phyloP scores from a whole-genome alignment of 2,888 invertebrate species.

The Euclidia mi region DNA sequence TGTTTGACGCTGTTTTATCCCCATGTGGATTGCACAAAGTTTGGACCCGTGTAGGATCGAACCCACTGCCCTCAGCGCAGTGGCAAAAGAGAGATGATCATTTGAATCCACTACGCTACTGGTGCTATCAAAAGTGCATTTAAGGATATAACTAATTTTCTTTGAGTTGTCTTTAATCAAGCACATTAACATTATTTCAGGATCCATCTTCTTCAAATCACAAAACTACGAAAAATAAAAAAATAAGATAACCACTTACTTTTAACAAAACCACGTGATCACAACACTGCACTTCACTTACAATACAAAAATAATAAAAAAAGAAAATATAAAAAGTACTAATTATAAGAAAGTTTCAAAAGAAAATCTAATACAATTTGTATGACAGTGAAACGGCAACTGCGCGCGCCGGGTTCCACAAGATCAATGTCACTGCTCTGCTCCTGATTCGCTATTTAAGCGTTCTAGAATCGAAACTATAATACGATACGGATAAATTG shows the following conservation, averaged over 20 bases:
- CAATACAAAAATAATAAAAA: conserved; percentile 5
- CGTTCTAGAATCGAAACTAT: conserved; percentile 79
- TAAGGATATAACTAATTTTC: too few relatives aligned
- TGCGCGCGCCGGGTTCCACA: conserved; percentile 68
- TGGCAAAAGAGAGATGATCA: too few relatives aligned
- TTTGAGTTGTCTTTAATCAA: too few relatives aligned
- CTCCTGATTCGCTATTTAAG: conserved; percentile 86
- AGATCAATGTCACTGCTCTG: conserved; percentile 81
- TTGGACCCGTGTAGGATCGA: too few relatives aligned
- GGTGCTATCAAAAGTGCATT: too few relatives aligned
- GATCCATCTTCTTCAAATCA: too few relatives aligned
- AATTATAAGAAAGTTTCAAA: conserved; percentile 7
- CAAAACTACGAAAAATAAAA: neutral
- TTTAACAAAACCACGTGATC: conserved; percentile 12
- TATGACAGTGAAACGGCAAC: conserved; percentile 11
- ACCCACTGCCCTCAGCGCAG: too few relatives aligned
- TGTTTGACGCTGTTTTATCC: too few relatives aligned
- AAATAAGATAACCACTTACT: conserved; percentile 29
- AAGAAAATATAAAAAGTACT: conserved; percentile 3
- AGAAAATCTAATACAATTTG: conserved; percentile 15
- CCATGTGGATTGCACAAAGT: too few relatives aligned
- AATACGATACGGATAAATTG: conserved; percentile 65
- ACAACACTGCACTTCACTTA: conserved; percentile 47
- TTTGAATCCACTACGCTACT: too few relatives aligned
- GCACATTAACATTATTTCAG: too few relatives aligned